Evolutionary conservation across 2,888 invertebrate genomes (phyloP), one percentile per base, ranked within the genome.

Genomic region (Chymomyza amoena): DNA sequence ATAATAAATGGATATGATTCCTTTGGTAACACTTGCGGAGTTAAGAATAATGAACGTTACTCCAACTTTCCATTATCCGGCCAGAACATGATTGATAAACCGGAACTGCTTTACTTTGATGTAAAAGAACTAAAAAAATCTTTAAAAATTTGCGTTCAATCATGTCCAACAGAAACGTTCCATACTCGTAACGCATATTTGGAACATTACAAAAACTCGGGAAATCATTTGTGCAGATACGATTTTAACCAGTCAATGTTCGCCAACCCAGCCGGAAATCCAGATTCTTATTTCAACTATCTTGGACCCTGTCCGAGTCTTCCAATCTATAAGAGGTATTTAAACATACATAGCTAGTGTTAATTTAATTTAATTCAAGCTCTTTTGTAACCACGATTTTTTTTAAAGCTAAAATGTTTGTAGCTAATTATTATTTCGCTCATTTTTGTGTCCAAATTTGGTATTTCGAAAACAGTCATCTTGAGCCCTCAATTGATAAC

Each of bases 11-110:
- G 98, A 18, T 97, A 96, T 91, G 98, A 98, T 91, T 97, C 97
- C 68, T 98, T 97, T 93, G 98, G 98, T 9, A 98, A 98, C 90
- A 97, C 97, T 45, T 99, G 98, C 91, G 98, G 98, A 16, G 95
- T 96, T 28, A 94, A 94, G 84, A 93, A 92, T 77, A 98, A 98
- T 91, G 95, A 95, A 79, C 94, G 94, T 78, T 94, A 96, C 73
- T 94, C 94, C 9, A 94, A 95, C 77, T 93, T 95, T 87, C 94
- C 95, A 4, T 91, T 96, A 61, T 96, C 97, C 25, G 98, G 98
- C 13, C 93, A 95, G 83, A 96, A 96, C 89, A 97, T 96, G 54
- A 93, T 94, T 32, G 94, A 96, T 77, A 96, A 95, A 88, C 95
- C 95, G 80, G 95, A 94, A 89, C 92, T 98, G 56, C 95, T 98